Evolutionary conservation across 2,888 invertebrate species (phyloP).

Genomic region (Aplocera efformata): DNA sequence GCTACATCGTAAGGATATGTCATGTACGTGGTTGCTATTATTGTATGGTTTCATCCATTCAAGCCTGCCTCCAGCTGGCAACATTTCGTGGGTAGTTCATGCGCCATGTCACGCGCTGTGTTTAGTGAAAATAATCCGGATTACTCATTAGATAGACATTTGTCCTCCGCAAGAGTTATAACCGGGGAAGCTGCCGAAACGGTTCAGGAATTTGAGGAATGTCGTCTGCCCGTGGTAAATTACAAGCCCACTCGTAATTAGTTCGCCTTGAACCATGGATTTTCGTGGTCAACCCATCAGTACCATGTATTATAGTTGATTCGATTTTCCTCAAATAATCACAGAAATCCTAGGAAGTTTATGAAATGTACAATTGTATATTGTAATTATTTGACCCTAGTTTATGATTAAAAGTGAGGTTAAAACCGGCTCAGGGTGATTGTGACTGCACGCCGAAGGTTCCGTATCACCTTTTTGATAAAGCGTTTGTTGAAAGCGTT

Average conservation of each 20-base stretch:
- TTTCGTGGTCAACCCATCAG: neutral
- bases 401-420: too few relatives aligned
- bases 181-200: neutral
- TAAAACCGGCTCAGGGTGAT: too few relatives aligned
- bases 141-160: conserved; percentile 16
- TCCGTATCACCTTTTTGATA: too few relatives aligned
- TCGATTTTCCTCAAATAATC: too few relatives aligned
- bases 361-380: too few relatives aligned
- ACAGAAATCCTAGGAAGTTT: too few relatives aligned
- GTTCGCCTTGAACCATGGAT: neutral
- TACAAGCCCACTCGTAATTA: neutral
- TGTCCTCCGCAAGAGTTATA: conserved; percentile 3
- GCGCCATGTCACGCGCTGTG: neutral
- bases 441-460: too few relatives aligned
- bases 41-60: neutral
- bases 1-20: too few relatives aligned
- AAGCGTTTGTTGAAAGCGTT: too few relatives aligned
- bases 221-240: neutral
- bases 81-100: neutral
- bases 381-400: too few relatives aligned
- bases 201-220: neutral
- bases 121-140: conserved; percentile 11
- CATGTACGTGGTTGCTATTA: neutral
- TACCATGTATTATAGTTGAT: too few relatives aligned
- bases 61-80: neutral